These are phyloP conservation scores for Rhysida immarginata DNA, from an alignment of 1,140 invertebrate genomes.

Conservation along the genomic window DNA sequence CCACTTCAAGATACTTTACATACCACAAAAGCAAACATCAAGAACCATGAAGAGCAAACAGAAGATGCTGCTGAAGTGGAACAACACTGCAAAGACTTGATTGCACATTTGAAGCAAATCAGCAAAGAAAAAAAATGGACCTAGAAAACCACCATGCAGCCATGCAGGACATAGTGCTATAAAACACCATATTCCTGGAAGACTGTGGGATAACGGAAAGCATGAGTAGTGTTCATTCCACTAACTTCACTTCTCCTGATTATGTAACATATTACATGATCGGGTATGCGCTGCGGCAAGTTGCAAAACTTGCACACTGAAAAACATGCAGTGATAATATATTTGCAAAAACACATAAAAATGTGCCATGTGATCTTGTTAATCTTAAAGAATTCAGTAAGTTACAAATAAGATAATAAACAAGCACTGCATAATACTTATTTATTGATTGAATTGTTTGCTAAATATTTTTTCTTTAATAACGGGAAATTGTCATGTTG, in stretches of 20 bases:
- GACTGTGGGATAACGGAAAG: not conserved
- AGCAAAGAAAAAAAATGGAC: not conserved
- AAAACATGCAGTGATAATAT: not conserved
- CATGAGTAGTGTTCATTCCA: not conserved
- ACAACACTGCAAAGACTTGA: not conserved
- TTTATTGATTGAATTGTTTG: too few species aligned
- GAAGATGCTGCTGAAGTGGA: not conserved
- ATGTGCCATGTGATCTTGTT: not conserved
- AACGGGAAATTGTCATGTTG: too few species aligned
- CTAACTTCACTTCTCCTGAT: not conserved
- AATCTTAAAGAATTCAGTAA: conserved; percentile 1
- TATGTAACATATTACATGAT: not conserved
- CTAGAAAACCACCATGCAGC: not conserved
- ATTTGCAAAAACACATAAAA: not conserved
- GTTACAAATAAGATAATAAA: too few species aligned
- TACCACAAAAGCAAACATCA: not conserved
- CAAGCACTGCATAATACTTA: too few species aligned
- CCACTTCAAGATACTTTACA: not conserved
- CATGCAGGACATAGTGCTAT: not conserved
- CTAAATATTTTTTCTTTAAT: too few species aligned
- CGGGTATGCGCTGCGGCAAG: not conserved
- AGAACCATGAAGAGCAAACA: not conserved
- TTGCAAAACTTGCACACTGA: not conserved
- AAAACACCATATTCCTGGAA: not conserved
- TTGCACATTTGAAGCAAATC: not conserved